Evolutionary conservation across 2,888 invertebrate species (phyloP), one percentile per base, ranked within the genome.

Genomic region (Tribolium freemani): DNA sequence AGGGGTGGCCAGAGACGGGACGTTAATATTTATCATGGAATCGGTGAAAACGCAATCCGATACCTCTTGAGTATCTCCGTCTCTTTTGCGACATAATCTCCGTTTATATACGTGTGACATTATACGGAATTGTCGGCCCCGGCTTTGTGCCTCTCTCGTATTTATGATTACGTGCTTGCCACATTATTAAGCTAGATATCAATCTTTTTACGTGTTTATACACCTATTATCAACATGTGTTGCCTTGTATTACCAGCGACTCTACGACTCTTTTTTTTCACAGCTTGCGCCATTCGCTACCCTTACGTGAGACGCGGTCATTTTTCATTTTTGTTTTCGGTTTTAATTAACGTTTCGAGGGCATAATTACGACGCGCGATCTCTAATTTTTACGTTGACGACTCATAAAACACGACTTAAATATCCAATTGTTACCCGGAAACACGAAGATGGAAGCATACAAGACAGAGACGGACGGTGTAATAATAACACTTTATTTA

Each of bases 131-230:
- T 69, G 70, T 71, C 73, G 67, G 68, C 63, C 70, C 8, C 53
- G 38, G 74, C 76, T 78, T 78, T 78, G 76, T 79, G 74, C 73
- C 67, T 67, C 73, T 76, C 76, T 76, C 72, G 75, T 77, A 76
- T 79, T 78, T 77, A 78, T 74, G 77, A 77, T 76, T 76, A 75
- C 77, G 77, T 76, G 77, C 74, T 75, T 72, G 67, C 75, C 75
- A 75, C 78, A 77, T 77, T 79, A 78, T 78, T 78, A 78, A 77
- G 68, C 74, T 67, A 77, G 79, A 79, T 79, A 79, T 78, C 79
- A 79, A 79, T 79, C 79, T 78, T 76, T 77, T 78, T 77, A 77
- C 77, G 77, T 78, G 78, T 77, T 76, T 79, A 78, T 75, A 78
- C 77, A 75, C 76, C 76, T 75, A 77, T 79, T 78, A 78, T 78